A percentile compares a stretch with the other conserved stretches of the same genome.
Conservation (phyloP, 1,140 invertebrate species). For the Sarcophaga bullata region DNA sequence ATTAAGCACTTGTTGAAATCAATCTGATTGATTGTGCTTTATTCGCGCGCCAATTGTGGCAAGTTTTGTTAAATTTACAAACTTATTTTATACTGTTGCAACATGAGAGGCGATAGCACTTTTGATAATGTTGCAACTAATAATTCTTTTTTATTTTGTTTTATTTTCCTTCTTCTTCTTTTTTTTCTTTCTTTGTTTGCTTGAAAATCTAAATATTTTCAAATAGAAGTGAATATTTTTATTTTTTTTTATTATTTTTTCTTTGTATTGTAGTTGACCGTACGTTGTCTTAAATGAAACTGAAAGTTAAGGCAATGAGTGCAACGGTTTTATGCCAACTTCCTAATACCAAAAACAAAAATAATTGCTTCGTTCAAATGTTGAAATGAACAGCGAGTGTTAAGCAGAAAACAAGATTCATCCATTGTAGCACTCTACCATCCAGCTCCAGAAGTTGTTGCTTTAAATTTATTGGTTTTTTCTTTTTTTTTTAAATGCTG, state of each 20-base stretch:
- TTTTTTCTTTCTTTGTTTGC: neutral
- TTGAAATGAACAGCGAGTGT: neutral
- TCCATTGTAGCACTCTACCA: neutral
- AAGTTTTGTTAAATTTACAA: neutral
- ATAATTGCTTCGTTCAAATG: neutral
- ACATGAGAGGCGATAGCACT: neutral
- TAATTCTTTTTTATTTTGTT: too few species aligned
- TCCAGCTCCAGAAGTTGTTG: neutral
- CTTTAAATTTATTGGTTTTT: neutral
- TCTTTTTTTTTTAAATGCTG: neutral
- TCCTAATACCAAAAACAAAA: constrained; percentile 50
- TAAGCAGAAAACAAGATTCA: neutral
- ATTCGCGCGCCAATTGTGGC: neutral
- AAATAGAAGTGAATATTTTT: too few species aligned
- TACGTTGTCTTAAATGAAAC: constrained; percentile 61
- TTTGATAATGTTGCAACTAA: too few species aligned
- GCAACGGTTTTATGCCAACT: constrained; percentile 64
- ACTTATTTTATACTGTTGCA: neutral
- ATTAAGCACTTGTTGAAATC: too few species aligned
- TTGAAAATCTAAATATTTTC: neutral
- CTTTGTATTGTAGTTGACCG: constrained; percentile 39
- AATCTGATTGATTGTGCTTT: neutral
- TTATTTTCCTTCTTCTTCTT: neutral
- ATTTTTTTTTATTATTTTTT: neutral
- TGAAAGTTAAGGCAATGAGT: constrained; percentile 62